Conservation (phyloP, 2,888 invertebrate species). For the Ectemnius lituratus region DNA sequence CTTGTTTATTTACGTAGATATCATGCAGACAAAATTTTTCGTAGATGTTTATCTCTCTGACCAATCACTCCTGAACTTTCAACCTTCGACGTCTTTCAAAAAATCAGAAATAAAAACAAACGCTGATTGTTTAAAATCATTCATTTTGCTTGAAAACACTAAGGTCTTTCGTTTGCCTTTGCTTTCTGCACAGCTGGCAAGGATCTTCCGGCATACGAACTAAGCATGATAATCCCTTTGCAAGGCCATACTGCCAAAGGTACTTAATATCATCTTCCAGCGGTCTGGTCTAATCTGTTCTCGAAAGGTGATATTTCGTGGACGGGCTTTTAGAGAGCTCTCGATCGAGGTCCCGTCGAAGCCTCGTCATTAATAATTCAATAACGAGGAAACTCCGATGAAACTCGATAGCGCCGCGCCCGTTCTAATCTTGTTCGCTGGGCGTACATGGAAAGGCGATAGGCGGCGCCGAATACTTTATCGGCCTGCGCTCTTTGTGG, state of each 20-base stretch:
- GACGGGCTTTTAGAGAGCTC: not conserved
- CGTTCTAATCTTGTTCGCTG: slow-evolving; percentile 10
- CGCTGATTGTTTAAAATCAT: no score
- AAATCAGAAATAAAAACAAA: no score
- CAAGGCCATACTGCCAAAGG: slow-evolving; percentile 28
- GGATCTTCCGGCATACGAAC: slow-evolving; percentile 38
- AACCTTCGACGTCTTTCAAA: no score
- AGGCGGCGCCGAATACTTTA: no score
- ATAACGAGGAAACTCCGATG: slow-evolving; percentile 38
- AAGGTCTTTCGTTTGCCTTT: slow-evolving; percentile 54
- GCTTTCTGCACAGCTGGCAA: no score
- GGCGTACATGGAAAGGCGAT: no score
- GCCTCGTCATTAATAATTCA: slow-evolving; percentile 9
- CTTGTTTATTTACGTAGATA: no score
- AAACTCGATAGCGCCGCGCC: slow-evolving; percentile 21
- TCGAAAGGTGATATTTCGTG: slow-evolving; percentile 40
- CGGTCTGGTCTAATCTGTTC: slow-evolving; percentile 37
- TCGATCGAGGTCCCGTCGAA: slow-evolving; percentile 9
- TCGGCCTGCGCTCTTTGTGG: not conserved
- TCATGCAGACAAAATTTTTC: no score
- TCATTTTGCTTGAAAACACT: slow-evolving; percentile 55
- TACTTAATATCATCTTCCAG: slow-evolving; percentile 21
- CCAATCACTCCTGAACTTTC: no score
- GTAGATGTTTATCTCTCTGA: no score
- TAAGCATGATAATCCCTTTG: slow-evolving; percentile 46